phyloP scores from a whole-genome alignment of 2,797 vertebrate species.

The Prionace glauca region DNA sequence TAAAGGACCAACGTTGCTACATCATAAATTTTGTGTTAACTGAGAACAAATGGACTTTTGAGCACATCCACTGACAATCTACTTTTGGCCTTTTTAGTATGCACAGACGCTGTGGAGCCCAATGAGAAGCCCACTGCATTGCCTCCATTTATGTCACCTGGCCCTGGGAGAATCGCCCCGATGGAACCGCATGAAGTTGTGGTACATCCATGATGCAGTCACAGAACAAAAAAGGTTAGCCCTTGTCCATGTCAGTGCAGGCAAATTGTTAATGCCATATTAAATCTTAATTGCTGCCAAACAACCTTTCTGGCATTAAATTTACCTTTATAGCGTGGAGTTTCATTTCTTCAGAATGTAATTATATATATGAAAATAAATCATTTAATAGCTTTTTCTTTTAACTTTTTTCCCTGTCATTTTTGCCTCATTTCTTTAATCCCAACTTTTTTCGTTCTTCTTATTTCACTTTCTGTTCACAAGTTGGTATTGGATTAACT shows the following conservation, averaged over 20 bases:
- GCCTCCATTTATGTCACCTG: too few species aligned
- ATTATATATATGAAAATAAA: not conserved
- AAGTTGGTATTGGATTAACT: not conserved
- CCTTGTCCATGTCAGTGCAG: not conserved
- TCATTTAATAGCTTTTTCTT: not conserved
- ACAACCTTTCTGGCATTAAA: not conserved
- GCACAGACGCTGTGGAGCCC: too few species aligned
- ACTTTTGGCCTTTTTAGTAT: not conserved
- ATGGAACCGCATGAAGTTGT: not conserved
- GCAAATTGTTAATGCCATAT: not conserved
- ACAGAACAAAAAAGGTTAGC: not conserved
- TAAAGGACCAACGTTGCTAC: too few species aligned
- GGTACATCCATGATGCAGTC: not conserved
- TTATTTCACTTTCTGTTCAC: not conserved
- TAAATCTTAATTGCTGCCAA: conserved; percentile 3
- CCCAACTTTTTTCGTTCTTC: not conserved
- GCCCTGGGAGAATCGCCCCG: too few species aligned
- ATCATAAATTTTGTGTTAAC: not conserved
- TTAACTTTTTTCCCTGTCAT: not conserved
- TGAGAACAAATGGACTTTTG: not conserved
- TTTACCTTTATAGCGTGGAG: not conserved
- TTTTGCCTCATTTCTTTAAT: not conserved
- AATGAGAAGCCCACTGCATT: too few species aligned
- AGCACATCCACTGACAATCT: not conserved
- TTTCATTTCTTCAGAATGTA: not conserved